Conservation (phyloP, 2,888 invertebrate species). For the Pristionchus mayeri region DNA sequence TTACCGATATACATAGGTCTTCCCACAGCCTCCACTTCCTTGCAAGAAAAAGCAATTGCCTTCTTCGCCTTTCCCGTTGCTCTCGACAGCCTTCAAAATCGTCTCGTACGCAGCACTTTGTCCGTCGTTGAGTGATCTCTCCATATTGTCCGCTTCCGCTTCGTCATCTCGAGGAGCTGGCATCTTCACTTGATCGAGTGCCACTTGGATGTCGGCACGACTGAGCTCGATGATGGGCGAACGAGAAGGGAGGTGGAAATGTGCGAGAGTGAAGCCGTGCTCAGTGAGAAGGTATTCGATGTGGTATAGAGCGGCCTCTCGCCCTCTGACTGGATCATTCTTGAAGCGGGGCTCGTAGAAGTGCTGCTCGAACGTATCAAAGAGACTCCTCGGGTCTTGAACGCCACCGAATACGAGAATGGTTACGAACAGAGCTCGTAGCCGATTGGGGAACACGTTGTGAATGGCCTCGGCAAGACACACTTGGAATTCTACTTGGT, state of each 20-base stretch:
- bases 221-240: neutral
- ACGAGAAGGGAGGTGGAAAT: neutral
- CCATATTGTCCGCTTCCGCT: neutral
- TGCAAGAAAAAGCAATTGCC: neutral
- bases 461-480: neutral
- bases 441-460: neutral
- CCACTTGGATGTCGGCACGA: neutral
- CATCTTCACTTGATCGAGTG: neutral
- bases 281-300: neutral
- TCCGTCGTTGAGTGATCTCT: neutral
- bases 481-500: neutral
- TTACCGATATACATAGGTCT: neutral
- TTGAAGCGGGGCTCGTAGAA: neutral
- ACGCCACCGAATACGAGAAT: neutral
- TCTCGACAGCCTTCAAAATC: neutral
- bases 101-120: neutral
- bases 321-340: neutral
- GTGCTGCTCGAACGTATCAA: neutral
- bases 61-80: neutral
- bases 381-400: neutral
- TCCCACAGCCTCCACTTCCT: neutral
- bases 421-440: neutral
- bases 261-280: neutral
- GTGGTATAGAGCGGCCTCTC: neutral
- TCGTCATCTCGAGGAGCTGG: neutral